A percentile compares a stretch with the other conserved stretches of the same genome.
Evolutionary conservation across 2,888 invertebrate genomes (phyloP).

Genomic region (Holacanthella duospinosa): DNA sequence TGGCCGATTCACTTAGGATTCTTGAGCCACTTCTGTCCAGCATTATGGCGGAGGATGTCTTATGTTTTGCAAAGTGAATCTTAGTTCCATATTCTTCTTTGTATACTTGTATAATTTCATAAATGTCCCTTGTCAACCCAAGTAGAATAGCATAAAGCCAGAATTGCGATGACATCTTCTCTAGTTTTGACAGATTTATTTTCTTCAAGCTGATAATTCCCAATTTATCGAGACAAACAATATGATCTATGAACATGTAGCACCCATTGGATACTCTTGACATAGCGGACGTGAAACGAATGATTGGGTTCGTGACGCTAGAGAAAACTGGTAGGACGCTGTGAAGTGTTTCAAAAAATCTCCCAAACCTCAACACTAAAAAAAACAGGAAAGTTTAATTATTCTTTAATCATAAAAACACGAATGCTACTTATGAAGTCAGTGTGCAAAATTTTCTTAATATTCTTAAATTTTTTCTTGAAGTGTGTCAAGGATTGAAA

Average conservation of each 20-base stretch:
- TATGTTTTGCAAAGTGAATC: slow-evolving; percentile 1
- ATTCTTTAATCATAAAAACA: slow-evolving; percentile 41
- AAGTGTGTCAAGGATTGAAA: too few species aligned
- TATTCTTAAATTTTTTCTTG: too few species aligned
- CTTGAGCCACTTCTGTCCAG: not conserved
- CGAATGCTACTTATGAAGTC: not conserved
- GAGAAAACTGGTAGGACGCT: slow-evolving; percentile 51
- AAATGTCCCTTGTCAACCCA: slow-evolving; percentile 69
- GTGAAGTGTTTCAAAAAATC: slow-evolving; percentile 70
- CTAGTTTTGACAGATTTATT: slow-evolving; percentile 57
- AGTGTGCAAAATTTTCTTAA: too few species aligned
- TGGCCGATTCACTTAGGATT: not conserved
- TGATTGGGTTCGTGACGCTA: slow-evolving; percentile 57
- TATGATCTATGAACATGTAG: slow-evolving; percentile 72
- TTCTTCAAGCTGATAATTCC: slow-evolving; percentile 48
- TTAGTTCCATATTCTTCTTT: slow-evolving; percentile 41
- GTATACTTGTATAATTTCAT: slow-evolving; percentile 61
- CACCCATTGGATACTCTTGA: slow-evolving; percentile 68
- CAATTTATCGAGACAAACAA: slow-evolving; percentile 70
- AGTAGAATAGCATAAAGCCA: slow-evolving; percentile 74
- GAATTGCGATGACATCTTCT: slow-evolving; percentile 52
- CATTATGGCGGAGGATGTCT: not conserved
- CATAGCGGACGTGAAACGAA: slow-evolving; percentile 61
- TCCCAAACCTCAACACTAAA: slow-evolving; percentile 72
- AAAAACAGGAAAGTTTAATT: too few species aligned